These are phyloP conservation scores for Palythoa grandiflora DNA, from an alignment of 92 coral and sea anemone species.

Conservation along the genomic window DNA sequence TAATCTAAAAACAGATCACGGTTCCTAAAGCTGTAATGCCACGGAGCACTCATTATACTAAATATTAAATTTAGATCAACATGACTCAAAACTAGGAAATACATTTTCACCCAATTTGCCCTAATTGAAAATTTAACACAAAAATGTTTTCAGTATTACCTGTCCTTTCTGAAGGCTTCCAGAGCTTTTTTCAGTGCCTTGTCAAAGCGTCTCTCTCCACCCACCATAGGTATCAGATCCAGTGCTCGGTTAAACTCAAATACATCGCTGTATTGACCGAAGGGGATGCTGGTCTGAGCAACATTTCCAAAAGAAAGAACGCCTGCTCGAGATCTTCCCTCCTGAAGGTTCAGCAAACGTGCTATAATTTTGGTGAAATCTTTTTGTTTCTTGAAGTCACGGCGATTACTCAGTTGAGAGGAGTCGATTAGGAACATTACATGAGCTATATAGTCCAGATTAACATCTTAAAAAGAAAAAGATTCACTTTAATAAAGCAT, in stretches of 20 bases:
- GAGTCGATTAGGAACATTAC: slow-evolving; percentile 41
- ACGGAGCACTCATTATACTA: no score
- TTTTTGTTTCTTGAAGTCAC: slow-evolving; percentile 38
- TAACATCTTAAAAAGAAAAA: slow-evolving; percentile 20
- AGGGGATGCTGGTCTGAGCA: slow-evolving; percentile 32
- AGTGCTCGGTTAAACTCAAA: slow-evolving; percentile 39
- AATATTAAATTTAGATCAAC: no score
- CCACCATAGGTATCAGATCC: slow-evolving; percentile 38
- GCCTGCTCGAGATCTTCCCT: slow-evolving; percentile 39
- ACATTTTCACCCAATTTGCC: neutral
- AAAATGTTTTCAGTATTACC: neutral
- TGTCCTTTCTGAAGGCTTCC: slow-evolving; percentile 41
- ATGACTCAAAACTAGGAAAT: no score
- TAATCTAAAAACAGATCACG: no score
- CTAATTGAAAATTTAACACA: neutral
- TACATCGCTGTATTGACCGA: slow-evolving; percentile 39
- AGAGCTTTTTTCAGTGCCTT: slow-evolving; percentile 42
- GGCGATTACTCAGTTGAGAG: slow-evolving; percentile 28
- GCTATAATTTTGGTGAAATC: slow-evolving; percentile 38
- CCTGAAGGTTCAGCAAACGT: slow-evolving; percentile 42
- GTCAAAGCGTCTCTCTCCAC: slow-evolving; percentile 43
- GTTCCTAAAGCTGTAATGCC: no score
- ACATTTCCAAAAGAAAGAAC: slow-evolving; percentile 43
- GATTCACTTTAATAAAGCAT: neutral
- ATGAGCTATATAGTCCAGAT: slow-evolving; percentile 32